Base-by-base conservation (phyloP, 2,888 invertebrate species). In the Apamea sordens region DNA sequence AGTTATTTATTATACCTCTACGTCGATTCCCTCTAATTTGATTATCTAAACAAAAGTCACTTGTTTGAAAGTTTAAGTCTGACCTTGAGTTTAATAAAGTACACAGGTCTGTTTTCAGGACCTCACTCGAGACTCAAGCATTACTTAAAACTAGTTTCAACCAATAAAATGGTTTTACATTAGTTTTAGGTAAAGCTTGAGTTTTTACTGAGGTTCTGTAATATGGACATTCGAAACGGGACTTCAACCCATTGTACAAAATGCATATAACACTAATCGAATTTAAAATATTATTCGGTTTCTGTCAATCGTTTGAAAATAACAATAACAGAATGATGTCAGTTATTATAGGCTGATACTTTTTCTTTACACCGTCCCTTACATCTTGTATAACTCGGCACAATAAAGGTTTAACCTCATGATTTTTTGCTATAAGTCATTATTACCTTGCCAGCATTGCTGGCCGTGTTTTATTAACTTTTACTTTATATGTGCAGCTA, bases 401-500 rank as follows among this genome's bases (percentile, higher is more conserved):
- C 18, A 32, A 6, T 36, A n/a, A 36, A 74, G 50, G 63, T 69
- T 59, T 64, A 64, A 15, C 24, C 32, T 71, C 18, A 73, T 79
- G 53, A 41, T 71, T 11, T 21, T 53, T 64, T 64, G 28, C 72
- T 68, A 84, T 92, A 75, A 24, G 32, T 32, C 44, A 18, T 41
- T 44, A 69, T 73, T 69, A 83, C 93, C 93, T 81, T 74, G 86
- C 94, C 94, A 94, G 94, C 93, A 83, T 85, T 90, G 94, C 95
- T 96, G 95, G 95, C 90, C 89, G 90, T 94, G 93, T 94, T 92
- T 85, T 92, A 94, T 92, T 95, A 96, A 95, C 90, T 90, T 95
- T 91, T 77, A 93, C 93, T 92, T 97, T 96, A 92, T 97, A 96
- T 97, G 97, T 98, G 95, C 98, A 99, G 99, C 98, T 99, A 99